Evolutionary conservation across 2,797 vertebrate genomes (phyloP).

Genomic region (Oryzias sinensis): DNA sequence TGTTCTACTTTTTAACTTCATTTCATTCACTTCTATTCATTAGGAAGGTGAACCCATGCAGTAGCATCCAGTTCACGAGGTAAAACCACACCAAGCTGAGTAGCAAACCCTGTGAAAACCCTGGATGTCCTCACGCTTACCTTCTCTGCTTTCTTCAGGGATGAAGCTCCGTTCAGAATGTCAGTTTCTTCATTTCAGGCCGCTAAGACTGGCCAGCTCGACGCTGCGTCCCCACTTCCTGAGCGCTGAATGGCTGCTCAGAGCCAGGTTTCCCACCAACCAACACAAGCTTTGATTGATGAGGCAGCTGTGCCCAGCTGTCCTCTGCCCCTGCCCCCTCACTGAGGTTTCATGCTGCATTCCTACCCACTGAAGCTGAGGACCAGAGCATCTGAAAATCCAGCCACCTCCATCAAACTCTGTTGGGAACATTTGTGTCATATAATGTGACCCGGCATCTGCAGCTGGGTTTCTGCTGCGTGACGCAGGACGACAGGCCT

Average conservation of each 20-base stretch:
- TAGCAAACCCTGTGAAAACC: no score
- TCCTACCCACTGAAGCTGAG: constrained; percentile 46
- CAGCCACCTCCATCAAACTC: neutral
- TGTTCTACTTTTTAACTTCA: no score
- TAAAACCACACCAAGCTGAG: no score
- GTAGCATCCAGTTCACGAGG: no score
- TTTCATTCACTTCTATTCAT: no score
- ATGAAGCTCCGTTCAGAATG: no score
- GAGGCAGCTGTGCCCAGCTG: constrained; percentile 63
- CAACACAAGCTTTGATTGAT: constrained; percentile 40
- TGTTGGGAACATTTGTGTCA: neutral
- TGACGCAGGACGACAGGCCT: neutral
- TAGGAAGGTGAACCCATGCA: no score
- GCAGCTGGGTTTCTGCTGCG: neutral
- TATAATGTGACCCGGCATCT: neutral
- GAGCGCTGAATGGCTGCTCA: constrained; percentile 1
- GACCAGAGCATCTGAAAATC: constrained; percentile 2
- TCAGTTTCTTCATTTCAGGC: neutral
- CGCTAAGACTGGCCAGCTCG: neutral
- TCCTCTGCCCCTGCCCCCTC: neutral
- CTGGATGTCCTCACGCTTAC: no score
- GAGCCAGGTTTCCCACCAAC: constrained; percentile 36
- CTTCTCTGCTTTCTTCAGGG: no score
- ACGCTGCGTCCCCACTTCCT: neutral
- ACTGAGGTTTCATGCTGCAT: constrained; percentile 50